These are phyloP conservation scores for Stichopus chloronotus DNA, from an alignment of 35 echinoderm and acorn worm species.

Conservation along the genomic window DNA sequence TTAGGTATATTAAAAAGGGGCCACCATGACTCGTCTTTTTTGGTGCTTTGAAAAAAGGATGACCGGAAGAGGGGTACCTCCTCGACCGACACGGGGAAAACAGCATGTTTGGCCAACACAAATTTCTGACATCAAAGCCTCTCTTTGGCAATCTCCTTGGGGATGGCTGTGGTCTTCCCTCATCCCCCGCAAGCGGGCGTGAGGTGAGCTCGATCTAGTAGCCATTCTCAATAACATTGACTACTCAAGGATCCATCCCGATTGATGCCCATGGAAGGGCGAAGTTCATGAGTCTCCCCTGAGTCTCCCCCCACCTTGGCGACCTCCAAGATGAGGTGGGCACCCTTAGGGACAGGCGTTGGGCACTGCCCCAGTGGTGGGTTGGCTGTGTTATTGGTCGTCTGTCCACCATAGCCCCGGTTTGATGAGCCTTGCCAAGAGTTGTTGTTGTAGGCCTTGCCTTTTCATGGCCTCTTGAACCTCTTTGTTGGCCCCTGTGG, in stretches of 20 bases:
- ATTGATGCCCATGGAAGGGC: neutral
- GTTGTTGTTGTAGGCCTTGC: too few species aligned
- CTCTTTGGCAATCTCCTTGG: neutral
- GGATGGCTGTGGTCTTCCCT: neutral
- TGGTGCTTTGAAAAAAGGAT: neutral
- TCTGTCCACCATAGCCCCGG: too few species aligned
- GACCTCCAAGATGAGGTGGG: too few species aligned
- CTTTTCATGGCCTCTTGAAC: too few species aligned
- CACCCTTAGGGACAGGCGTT: too few species aligned
- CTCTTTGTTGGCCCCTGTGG: too few species aligned
- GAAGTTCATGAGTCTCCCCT: too few species aligned
- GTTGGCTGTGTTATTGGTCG: too few species aligned
- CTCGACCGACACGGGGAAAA: neutral
- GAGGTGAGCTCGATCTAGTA: constrained; percentile 6
- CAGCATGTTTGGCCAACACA: neutral
- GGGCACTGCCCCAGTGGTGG: too few species aligned
- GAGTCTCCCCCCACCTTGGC: too few species aligned
- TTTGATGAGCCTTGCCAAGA: too few species aligned
- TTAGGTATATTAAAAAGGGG: neutral
- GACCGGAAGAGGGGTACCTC: neutral
- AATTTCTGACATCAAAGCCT: neutral
- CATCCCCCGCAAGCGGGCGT: neutral
- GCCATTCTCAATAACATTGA: neutral
- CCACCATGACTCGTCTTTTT: neutral
- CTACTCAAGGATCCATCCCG: neutral